Evolutionary conservation across 2,113 vertebrate genomes (phyloP), one percentile per base, ranked within the genome.

Genomic region (Labeo catla): DNA sequence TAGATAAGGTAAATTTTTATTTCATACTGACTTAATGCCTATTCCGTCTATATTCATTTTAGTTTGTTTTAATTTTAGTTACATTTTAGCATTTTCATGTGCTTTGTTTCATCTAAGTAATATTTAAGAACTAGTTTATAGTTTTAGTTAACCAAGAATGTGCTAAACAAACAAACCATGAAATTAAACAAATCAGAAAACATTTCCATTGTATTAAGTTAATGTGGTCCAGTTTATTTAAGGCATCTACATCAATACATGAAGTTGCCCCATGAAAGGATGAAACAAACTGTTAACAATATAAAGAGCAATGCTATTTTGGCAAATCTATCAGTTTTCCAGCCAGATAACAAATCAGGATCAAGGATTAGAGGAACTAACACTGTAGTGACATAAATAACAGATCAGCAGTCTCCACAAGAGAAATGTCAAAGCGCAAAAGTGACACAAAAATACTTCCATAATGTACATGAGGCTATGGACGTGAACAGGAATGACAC

Each of bases 231-330:
- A 89, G 54, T 85, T 88, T 86, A 84, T 89, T 84, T 81, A 91
- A 94, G 91, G 90, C 92, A 90, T 92, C 65, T 90, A 87, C 87
- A 88, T 76, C 86, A 45, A 89, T 87, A 89, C 88, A 89, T 88
- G 90, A 81, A 90, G 87, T 84, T 87, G 89, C 91, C 78, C 80
- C 86, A 90, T 72, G 86, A 87, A 74, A 84, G 86, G 88, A 84
- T 84, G 74, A 81, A 84, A 86, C 76, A 74, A 73, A 73, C 39
- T 80, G 79, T 79, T 84, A 83, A 73, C 80, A 84, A 84, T 54
- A 73, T 36, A 89, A 77, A 50, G 61, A 86, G 57, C 84, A 79
- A 89, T 86, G 76, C 76, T 82, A 88, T 81, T 88, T 88, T 90
- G 86, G 89, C 89, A 91, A 89, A 65, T 87, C 70, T 80, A 90